These are phyloP conservation scores for Pituophis catenifer DNA, from an alignment of 2,113 vertebrate species.

Conservation along the genomic window DNA sequence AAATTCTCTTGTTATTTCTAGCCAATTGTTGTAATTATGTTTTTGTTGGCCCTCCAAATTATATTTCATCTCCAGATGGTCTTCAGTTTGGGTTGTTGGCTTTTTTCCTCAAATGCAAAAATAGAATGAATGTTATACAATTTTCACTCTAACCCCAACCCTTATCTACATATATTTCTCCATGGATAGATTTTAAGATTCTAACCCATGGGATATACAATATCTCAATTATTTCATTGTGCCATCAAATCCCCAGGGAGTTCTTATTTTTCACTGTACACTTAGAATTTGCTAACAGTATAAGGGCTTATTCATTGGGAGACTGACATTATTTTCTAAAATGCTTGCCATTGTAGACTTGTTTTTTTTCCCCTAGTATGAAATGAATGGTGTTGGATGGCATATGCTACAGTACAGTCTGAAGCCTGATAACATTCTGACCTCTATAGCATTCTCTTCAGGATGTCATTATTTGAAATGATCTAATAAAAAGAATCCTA, in stretches of 20 bases:
- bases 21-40: conserved; percentile 71
- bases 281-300: conserved; percentile 36
- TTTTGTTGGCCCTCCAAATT: conserved; percentile 70
- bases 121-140: conserved; percentile 53
- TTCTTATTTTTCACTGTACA: conserved; percentile 58
- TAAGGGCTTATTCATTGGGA: conserved; percentile 50
- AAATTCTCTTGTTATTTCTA: conserved; percentile 70
- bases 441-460: not conserved
- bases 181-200: conserved; percentile 47
- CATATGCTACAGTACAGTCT: not conserved
- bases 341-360: conserved; percentile 29
- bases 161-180: conserved; percentile 61
- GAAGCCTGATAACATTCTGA: not conserved
- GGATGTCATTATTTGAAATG: not conserved
- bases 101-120: conserved; percentile 58
- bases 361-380: not conserved
- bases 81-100: conserved; percentile 56
- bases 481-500: not conserved
- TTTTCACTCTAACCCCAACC: conserved; percentile 23
- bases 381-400: not conserved
- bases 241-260: conserved; percentile 27
- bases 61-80: conserved; percentile 66
- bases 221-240: conserved; percentile 65
- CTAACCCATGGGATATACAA: conserved; percentile 38
- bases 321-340: conserved; percentile 37